Percentiles rank a stretch among this genome's conserved stretches.
Conservation (phyloP, 2,113 vertebrate species). For the Ageneiosus marmoratus region DNA sequence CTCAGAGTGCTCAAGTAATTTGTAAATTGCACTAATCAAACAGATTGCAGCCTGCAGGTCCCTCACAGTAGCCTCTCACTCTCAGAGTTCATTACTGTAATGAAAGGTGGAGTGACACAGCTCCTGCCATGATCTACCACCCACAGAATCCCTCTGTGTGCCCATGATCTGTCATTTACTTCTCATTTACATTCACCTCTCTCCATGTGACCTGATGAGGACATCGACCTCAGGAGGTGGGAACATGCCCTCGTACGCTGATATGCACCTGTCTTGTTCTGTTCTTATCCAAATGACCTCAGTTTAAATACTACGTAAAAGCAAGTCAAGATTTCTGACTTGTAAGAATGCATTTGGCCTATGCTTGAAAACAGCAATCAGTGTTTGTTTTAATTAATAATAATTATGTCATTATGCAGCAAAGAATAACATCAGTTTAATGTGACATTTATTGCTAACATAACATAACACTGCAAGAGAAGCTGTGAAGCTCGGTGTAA, state of each 20-base stretch:
- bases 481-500: background rate
- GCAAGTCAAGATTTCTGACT: background rate
- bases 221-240: background rate
- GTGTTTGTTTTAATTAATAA: background rate
- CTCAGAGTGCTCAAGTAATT: conserved; percentile 50
- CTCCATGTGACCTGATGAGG: conserved; percentile 21
- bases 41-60: conserved; percentile 57
- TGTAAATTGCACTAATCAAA: conserved; percentile 61
- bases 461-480: too few species aligned
- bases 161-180: conserved; percentile 39
- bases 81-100: conserved; percentile 58
- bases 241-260: background rate
- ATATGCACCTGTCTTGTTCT: background rate
- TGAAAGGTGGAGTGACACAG: conserved; percentile 51
- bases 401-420: background rate
- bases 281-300: background rate
- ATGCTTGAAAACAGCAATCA: background rate
- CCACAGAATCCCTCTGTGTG: conserved; percentile 18
- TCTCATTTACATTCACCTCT: conserved; percentile 47
- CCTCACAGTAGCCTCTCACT: conserved; percentile 34
- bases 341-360: background rate
- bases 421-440: background rate
- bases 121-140: conserved; percentile 39
- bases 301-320: too few species aligned
- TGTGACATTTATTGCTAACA: background rate